Evolutionary conservation across 2,888 invertebrate genomes (phyloP).

Genomic region (Netelia melanura): DNA sequence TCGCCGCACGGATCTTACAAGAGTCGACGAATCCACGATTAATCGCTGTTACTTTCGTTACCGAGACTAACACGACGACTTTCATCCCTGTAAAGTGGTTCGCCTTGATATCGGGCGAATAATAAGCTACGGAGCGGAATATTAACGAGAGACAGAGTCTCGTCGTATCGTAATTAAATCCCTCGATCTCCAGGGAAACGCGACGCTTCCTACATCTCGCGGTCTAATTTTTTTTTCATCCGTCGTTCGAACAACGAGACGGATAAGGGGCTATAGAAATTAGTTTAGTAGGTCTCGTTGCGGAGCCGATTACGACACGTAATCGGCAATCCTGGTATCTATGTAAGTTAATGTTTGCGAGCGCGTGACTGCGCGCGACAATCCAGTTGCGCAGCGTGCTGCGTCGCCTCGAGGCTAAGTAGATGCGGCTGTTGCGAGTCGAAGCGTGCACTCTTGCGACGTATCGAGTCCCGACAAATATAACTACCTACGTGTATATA

Average conservation of each 20-base stretch:
- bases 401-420: constrained; percentile 53
- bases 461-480: constrained; percentile 6
- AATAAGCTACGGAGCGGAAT: too few species aligned
- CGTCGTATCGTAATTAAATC: not conserved
- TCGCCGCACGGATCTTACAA: too few species aligned
- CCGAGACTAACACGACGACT: constrained; percentile 19
- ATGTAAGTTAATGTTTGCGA: constrained; percentile 41
- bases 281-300: constrained; percentile 38
- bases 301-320: constrained; percentile 44
- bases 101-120: constrained; percentile 35
- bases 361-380: constrained; percentile 52
- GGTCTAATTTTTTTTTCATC: constrained; percentile 9
- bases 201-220: not conserved
- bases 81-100: constrained; percentile 43
- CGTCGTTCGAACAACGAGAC: constrained; percentile 29
- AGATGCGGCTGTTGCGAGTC: constrained; percentile 40
- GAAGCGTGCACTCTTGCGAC: constrained; percentile 31
- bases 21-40: too few species aligned
- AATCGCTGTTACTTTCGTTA: constrained; percentile 12
- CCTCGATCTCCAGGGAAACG: not conserved
- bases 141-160: too few species aligned
- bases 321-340: constrained; percentile 16
- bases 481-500: too few species aligned
- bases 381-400: constrained; percentile 45
- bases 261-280: constrained; percentile 44